Percentiles rank a stretch among this genome's conserved stretches.
phyloP scores from a whole-genome alignment of 2,888 invertebrate species.

The Synanthedon tipuliformis region DNA sequence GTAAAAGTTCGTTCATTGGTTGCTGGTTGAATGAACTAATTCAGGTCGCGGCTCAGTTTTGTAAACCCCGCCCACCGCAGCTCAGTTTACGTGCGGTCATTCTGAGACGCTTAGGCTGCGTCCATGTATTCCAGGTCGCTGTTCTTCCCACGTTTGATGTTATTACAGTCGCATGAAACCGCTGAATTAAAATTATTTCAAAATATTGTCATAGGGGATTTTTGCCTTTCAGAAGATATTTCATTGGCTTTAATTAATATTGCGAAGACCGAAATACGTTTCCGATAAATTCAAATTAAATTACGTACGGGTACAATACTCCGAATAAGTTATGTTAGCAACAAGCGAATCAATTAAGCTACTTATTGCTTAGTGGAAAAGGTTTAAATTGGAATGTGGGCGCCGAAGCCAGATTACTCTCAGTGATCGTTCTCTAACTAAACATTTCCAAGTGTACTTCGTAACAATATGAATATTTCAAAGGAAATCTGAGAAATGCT shows the following conservation, averaged over 20 bases:
- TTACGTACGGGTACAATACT: constrained; percentile 9
- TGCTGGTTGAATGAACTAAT: too few relatives aligned
- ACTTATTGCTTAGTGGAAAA: too few relatives aligned
- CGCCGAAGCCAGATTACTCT: too few relatives aligned
- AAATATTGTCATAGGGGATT: background rate
- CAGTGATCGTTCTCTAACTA: background rate
- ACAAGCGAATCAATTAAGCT: background rate
- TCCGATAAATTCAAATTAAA: constrained; percentile 21
- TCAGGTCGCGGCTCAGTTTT: too few relatives aligned
- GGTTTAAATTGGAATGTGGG: too few relatives aligned
- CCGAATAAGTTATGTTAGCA: background rate
- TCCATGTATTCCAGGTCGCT: too few relatives aligned
- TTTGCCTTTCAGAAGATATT: background rate
- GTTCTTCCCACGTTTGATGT: background rate
- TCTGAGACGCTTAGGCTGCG: too few relatives aligned
- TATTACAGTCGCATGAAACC: background rate
- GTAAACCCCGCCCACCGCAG: too few relatives aligned
- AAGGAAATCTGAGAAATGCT: background rate
- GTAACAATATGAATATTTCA: background rate
- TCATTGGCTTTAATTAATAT: background rate
- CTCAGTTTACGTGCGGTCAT: too few relatives aligned
- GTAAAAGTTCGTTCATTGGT: too few relatives aligned
- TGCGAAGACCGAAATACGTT: constrained; percentile 14
- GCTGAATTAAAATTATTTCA: background rate
- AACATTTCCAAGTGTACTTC: background rate